Base-by-base conservation (phyloP, 2,113 vertebrate species). In the Anser brachyrhynchus region DNA sequence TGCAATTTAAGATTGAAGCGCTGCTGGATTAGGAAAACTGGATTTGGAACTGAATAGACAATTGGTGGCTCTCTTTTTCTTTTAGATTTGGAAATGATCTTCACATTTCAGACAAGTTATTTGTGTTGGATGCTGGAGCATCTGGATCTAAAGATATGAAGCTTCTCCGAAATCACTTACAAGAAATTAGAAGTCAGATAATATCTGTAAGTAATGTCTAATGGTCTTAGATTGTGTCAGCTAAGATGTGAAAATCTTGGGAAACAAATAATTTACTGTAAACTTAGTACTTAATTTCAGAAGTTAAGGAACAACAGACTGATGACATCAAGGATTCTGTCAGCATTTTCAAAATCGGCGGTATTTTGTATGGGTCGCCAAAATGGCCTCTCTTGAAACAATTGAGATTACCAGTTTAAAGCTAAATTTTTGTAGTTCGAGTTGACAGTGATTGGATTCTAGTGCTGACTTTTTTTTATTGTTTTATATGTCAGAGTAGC, bases 81-180 rank as follows among this genome's bases (percentile, higher is more conserved):
- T 85, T 26, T 84, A 99, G 99, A 96, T 99, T 99, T 98, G 99
- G 99, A 37, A 99, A 99, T 41, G 99, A 99, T 95, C 98, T 99
- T 81, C 98, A 98, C 71, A 98, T 99, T 96, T 99, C 98, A 71
- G 99, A 99, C 55, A 99, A 98, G 93, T 94, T 99, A 78, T 99
- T 99, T 97, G 98, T 99, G 64, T 97, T 99, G 98, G 99, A 99
- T 91, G 98, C 99, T 5, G 99, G 99, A 59, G 99, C 99, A 58
- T 99, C 99, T 31, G 99, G 99, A 75, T 99, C 99, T 14, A 99
- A 98, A 98, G 99, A 99, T 96, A 98, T 99, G 96, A 99, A 99
- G 97, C 98, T 99, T 31, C 98, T 99, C 62, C 98, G 99, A 96
- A 99, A 96, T 95, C 99, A 99, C 91, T 97, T 99, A 67, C 99